Evolutionary conservation across 2,797 vertebrate species (phyloP).

Genomic region (Pseudocheirus occidentalis): DNA sequence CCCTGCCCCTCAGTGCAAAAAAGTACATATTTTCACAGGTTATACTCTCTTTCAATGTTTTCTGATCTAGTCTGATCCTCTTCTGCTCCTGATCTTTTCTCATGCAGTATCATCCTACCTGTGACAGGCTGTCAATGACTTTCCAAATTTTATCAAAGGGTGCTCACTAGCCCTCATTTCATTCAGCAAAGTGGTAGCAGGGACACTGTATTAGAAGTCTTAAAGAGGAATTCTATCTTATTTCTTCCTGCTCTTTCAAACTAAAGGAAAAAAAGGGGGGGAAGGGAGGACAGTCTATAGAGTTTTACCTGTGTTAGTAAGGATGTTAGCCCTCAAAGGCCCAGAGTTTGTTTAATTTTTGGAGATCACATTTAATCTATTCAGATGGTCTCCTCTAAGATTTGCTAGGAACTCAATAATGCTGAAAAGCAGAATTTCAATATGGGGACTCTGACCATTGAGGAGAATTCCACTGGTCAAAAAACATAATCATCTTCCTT

Average conservation of each 20-base stretch:
- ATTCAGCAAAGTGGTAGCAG: background rate
- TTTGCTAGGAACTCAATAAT: background rate
- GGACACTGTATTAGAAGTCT: background rate
- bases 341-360: background rate
- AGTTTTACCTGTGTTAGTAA: background rate
- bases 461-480: background rate
- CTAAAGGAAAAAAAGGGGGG: background rate
- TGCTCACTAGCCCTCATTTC: background rate
- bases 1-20: background rate
- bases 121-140: background rate
- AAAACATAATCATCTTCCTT: background rate
- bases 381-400: background rate
- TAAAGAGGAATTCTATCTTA: background rate
- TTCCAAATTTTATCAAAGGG: slow-evolving; percentile 12
- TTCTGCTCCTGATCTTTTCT: slow-evolving; percentile 1
- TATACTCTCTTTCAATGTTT: background rate
- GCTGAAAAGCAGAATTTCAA: background rate
- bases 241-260: slow-evolving; percentile 31
- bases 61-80: background rate
- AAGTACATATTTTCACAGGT: background rate
- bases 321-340: background rate
- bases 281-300: background rate
- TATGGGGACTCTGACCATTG: background rate
- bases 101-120: background rate
- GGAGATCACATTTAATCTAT: background rate